These are phyloP conservation scores for Pongo abelii DNA, from an alignment of 2,113 vertebrate species.

Conservation along the genomic window DNA sequence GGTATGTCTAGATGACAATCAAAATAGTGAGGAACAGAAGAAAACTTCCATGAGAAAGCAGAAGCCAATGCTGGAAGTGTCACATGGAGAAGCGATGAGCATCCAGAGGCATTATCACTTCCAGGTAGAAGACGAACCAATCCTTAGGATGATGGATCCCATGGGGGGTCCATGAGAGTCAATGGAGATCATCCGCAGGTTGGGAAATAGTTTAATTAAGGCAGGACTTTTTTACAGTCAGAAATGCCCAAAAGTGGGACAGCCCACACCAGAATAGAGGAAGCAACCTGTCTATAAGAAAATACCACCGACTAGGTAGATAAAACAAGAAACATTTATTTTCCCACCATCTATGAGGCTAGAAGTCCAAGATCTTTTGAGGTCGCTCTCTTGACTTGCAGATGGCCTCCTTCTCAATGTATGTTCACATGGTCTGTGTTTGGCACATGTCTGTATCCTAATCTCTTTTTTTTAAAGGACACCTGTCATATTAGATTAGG, in stretches of 20 bases:
- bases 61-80: not conserved
- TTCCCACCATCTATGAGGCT: not conserved
- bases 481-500: not conserved
- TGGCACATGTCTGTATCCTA: not conserved
- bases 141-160: not conserved
- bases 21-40: not conserved
- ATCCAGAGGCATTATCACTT: not conserved
- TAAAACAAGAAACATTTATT: not conserved
- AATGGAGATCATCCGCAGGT: accelerated
- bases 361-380: not conserved
- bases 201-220: not conserved
- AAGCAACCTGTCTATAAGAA: not conserved
- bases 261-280: accelerated
- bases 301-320: not conserved
- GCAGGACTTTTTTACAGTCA: not conserved
- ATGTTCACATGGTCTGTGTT: not conserved
- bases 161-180: accelerated
- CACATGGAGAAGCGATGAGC: not conserved
- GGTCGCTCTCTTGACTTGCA: not conserved
- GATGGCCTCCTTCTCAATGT: accelerated
- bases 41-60: not conserved
- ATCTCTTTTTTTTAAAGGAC: not conserved
- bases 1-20: not conserved
- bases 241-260: not conserved
- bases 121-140: not conserved